Evolutionary conservation across 2,888 invertebrate species (phyloP).

Genomic region (Anthophora plumipes): DNA sequence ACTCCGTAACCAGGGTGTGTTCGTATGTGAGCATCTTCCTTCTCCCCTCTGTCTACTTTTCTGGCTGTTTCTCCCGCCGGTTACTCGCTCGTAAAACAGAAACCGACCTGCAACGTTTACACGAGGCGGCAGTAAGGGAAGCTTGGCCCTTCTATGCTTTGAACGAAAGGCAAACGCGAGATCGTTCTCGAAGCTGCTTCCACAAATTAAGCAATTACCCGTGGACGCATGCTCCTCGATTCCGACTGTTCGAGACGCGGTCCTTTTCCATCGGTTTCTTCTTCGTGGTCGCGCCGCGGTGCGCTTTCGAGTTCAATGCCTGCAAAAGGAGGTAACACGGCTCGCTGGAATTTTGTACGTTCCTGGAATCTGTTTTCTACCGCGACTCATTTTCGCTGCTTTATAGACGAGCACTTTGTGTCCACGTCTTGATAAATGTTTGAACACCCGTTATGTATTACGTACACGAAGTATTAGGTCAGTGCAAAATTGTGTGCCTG

Average conservation of each 20-base stretch:
- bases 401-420: background rate
- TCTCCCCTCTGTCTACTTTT: background rate
- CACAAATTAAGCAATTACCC: conserved; percentile 84
- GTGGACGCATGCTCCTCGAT: conserved; percentile 68
- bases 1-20: conserved; percentile 25
- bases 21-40: too few species aligned
- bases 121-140: conserved; percentile 47
- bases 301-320: conserved; percentile 43
- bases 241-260: conserved; percentile 41
- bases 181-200: conserved; percentile 72
- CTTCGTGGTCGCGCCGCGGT: background rate
- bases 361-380: conserved; percentile 6
- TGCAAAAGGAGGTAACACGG: conserved; percentile 13
- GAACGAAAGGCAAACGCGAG: conserved; percentile 50
- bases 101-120: conserved; percentile 68
- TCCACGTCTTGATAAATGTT: background rate
- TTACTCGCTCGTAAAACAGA: conserved; percentile 81
- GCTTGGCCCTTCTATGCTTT: conserved; percentile 13
- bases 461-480: too few species aligned
- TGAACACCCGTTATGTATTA: too few species aligned
- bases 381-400: background rate
- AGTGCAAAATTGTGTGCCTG: too few species aligned
- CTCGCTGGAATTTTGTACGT: conserved; percentile 24
- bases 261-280: conserved; percentile 37
- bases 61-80: conserved; percentile 55